A percentile compares a stretch with the other conserved stretches of the same genome.
Evolutionary conservation across 1,140 invertebrate species (phyloP).

Genomic region (Phthorimaea operculella): DNA sequence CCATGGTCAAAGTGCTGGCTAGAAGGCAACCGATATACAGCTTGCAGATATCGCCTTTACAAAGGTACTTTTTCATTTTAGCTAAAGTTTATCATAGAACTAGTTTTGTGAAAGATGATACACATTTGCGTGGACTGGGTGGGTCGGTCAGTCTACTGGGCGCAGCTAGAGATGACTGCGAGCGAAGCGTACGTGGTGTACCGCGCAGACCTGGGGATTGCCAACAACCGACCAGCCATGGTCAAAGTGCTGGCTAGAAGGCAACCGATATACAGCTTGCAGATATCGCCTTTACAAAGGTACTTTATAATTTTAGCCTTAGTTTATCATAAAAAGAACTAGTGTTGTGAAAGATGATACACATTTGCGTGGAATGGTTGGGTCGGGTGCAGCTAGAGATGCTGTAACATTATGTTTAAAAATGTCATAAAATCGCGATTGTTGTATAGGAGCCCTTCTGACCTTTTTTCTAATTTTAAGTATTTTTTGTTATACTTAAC

Average conservation of each 20-base stretch:
- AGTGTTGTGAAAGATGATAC: not conserved
- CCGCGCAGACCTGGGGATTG: conserved; percentile 70
- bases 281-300: conserved; percentile 78
- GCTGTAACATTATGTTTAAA: too few species aligned
- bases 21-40: conserved; percentile 69
- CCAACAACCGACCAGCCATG: conserved; percentile 57
- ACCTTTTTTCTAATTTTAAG: too few species aligned
- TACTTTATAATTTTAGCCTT: conserved; percentile 47
- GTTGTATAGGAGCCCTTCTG: too few species aligned
- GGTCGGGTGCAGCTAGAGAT: too few species aligned
- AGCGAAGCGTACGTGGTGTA: conserved; percentile 65
- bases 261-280: conserved; percentile 71
- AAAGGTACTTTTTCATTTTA: conserved; percentile 72
- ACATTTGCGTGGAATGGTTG: not conserved
- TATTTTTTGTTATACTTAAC: too few species aligned
- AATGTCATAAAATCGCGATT: too few species aligned
- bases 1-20: conserved; percentile 62
- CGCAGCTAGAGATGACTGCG: conserved; percentile 69
- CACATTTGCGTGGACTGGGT: conserved; percentile 86
- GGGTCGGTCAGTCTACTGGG: conserved; percentile 82
- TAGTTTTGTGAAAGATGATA: not conserved
- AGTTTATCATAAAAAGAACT: not conserved
- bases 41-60: conserved; percentile 78
- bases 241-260: conserved; percentile 62
- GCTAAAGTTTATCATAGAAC: not conserved